Evolutionary conservation across 2,888 invertebrate genomes (phyloP), one percentile per base, ranked within the genome.

Genomic region (Pterostichus madidus): DNA sequence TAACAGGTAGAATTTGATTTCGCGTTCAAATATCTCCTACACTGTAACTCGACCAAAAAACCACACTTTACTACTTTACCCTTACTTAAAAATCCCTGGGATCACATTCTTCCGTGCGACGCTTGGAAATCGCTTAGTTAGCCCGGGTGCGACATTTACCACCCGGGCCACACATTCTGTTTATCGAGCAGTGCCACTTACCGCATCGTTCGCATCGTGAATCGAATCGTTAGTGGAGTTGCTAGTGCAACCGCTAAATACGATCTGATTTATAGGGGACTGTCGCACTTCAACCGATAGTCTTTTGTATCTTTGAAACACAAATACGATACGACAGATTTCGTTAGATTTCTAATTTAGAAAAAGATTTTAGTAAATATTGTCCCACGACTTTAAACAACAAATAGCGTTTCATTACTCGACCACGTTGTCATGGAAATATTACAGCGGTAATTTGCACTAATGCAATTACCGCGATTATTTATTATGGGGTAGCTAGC

Each of bases 81-180:
- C 49, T 49, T 49, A 49, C 49, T 49, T 49, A 49, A 49, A 49
- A 49, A 49, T 49, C 49, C 49, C 49, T 10, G n/a, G 49, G 49
- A 49, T 49, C n/a, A 49, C 49, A 49, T 49, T 49, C 49, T 49
- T 49, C 49, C 49, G 49, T 49, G 49, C 49, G 49, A n/a, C n/a
- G 49, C 49, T 49, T 49, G 49, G 49, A 49, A 49, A 49, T 49
- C 49, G 49, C 49, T 49, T 49, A 49, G 49, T 49, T 49, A 49
- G 49, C 5, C 49, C 49, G 49, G 13, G n/a, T 49, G n/a, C 49
- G 49, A 49, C 49, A 49, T 49, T 49, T 10, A 49, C 49, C 49
- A 49, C 8, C 49, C 49, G 1, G 5, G n/a, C 49, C 49, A 49
- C 49, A 49, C 49, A 49, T 49, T 49, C 49, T 49, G 49, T 49